Evolutionary conservation across 2,888 invertebrate genomes (phyloP), one percentile per base, ranked within the genome.

Genomic region (Agrilus biguttatus): DNA sequence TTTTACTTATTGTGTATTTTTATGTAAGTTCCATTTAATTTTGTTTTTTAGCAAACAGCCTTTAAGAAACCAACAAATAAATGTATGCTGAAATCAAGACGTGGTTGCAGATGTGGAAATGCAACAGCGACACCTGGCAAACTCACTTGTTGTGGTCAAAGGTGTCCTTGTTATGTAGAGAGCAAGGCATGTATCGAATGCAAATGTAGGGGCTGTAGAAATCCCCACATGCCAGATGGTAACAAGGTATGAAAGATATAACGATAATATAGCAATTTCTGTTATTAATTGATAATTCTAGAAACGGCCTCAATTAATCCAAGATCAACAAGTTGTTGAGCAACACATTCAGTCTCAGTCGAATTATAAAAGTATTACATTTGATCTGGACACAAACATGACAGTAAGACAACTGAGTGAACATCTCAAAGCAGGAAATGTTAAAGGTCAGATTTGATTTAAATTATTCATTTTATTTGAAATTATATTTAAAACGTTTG

Each of bases 131-230:
- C 83, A 14, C 90, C 91, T 0, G 90, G 90, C 5, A 90, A 88
- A 62, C 66, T 91, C 36, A 92, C 92, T 0, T 95, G 93, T 60
- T 90, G 92, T 58, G 92, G 92, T 0, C 91, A 91, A 61, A 71
- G 93, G 48, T 95, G 93, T 68, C 90, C 91, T 0, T 95, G 93
- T 66, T 95, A 93, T 65, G 88, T 89, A 5, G 86, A 86, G 51
- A 84, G 86, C 51, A 86, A 87, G 62, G 83, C 88, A 1, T 95
- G 93, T 60, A 73, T 83, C 6, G 87, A 86, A 55, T 95, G 95
- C 67, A 83, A 85, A 62, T 95, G 93, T 67, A 77, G 86, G 59
- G 92, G 92, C 2, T 95, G 93, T 63, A 73, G 91, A 54, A 95
- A 93, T 71, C 92, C 93, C 3, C 87, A 89, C 57, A 74, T 81